These are phyloP conservation scores for Branchellion lobata DNA, from an alignment of 2,888 invertebrate genomes.

Conservation along the genomic window DNA sequence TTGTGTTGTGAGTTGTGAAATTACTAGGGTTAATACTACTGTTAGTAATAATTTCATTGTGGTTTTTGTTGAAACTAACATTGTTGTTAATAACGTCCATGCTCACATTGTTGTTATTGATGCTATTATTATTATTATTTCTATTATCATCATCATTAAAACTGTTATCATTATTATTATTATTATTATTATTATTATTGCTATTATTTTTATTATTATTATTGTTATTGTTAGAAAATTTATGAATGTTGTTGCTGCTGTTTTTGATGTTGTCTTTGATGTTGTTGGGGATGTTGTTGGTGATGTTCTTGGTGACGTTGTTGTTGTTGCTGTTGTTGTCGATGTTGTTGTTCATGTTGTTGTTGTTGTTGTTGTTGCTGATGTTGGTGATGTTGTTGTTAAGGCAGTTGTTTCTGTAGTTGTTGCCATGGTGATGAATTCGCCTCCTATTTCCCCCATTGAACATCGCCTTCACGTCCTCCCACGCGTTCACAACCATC, in stretches of 20 bases:
- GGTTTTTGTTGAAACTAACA: not conserved
- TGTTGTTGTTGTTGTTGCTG: not conserved
- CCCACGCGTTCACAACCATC: slow-evolving; percentile 74
- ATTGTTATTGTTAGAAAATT: not conserved
- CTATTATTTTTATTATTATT: not conserved
- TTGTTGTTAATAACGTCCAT: not conserved
- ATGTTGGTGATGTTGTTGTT: not conserved
- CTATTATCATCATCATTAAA: not conserved
- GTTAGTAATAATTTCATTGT: too few species aligned
- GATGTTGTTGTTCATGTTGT: not conserved
- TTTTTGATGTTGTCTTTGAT: not conserved
- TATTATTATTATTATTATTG: not conserved
- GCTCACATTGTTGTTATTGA: not conserved
- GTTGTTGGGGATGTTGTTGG: not conserved
- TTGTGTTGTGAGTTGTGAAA: not conserved
- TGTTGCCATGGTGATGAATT: slow-evolving; percentile 47
- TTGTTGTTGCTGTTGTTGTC: not conserved
- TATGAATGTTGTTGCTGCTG: not conserved
- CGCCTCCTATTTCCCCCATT: slow-evolving; percentile 91
- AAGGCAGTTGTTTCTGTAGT: not conserved
- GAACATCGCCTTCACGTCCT: slow-evolving; percentile 98
- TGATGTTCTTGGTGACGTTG: not conserved
- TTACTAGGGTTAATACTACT: too few species aligned
- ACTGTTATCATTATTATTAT: not conserved
- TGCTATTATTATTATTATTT: not conserved